Evolutionary conservation across 2,888 invertebrate species (phyloP).

Genomic region (Stenotaenia linearis): DNA sequence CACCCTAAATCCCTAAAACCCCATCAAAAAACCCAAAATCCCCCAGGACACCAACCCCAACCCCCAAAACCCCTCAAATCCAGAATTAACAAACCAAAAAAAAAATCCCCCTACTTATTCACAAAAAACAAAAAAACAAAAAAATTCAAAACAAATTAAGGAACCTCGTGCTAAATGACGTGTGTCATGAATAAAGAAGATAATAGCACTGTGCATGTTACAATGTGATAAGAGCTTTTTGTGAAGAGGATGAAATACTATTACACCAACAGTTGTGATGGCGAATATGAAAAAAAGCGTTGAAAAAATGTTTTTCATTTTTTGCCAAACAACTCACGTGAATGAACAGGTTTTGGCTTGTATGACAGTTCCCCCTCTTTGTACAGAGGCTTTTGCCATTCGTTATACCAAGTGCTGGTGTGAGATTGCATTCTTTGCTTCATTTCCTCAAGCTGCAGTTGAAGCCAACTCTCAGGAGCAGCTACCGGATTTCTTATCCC

Average conservation of each 20-base stretch:
- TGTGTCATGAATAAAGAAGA: conserved; percentile 9
- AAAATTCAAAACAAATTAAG: background rate
- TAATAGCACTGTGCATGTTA: conserved; percentile 21
- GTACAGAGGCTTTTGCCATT: background rate
- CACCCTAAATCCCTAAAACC: too few species aligned
- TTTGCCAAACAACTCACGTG: background rate
- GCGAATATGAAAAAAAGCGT: background rate
- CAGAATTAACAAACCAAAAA: too few species aligned
- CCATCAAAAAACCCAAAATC: too few species aligned
- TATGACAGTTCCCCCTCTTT: background rate
- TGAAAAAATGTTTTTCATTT: background rate
- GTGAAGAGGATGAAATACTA: conserved; percentile 4
- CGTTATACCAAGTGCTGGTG: background rate
- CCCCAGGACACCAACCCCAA: too few species aligned
- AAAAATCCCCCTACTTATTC: too few species aligned
- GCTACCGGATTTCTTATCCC: conserved; percentile 9
- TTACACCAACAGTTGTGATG: background rate
- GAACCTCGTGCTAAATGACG: background rate
- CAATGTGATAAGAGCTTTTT: conserved; percentile 20
- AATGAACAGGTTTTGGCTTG: background rate
- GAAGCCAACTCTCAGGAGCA: conserved; percentile 9
- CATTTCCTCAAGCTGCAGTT: conserved; percentile 21
- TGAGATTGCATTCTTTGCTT: conserved; percentile 26
- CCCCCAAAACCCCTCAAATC: too few species aligned
- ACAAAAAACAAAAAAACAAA: too few species aligned